Evolutionary conservation across 2,797 vertebrate genomes (phyloP).

Genomic region (Peromyscus attwateri): DNA sequence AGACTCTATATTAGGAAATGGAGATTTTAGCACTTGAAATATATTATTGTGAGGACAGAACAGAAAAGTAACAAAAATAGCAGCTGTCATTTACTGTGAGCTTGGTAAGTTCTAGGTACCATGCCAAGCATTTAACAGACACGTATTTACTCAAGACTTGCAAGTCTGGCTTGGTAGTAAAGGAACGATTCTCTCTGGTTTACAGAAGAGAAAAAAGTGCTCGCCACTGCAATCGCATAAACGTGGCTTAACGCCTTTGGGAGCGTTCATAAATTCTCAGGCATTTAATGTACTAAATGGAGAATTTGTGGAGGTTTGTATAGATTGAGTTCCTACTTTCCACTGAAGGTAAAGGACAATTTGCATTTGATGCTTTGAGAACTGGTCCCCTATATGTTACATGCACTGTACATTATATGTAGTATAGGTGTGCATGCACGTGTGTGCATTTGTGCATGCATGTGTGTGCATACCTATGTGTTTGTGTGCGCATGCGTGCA

Average conservation of each 20-base stretch:
- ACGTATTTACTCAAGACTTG: background rate
- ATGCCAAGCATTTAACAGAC: background rate
- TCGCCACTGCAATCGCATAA: background rate
- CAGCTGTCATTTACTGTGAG: background rate
- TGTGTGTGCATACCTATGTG: background rate
- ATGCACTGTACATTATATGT: background rate
- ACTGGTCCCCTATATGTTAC: background rate
- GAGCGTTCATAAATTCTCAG: background rate
- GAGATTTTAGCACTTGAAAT: background rate
- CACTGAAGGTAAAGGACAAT: background rate
- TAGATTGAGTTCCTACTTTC: background rate
- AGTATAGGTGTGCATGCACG: background rate
- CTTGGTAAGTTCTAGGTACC: background rate
- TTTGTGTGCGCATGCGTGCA: fast-evolving
- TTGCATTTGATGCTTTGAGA: background rate
- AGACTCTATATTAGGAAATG: background rate
- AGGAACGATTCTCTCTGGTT: slow-evolving; percentile 19
- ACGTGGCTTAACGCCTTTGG: background rate
- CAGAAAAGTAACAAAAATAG: background rate
- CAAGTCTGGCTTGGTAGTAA: background rate
- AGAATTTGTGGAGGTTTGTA: background rate
- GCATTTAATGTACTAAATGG: slow-evolving; percentile 38
- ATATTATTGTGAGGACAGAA: background rate
- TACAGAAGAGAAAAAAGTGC: slow-evolving; percentile 28
- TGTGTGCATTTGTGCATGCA: background rate